These are phyloP conservation scores for Pseudomugil gertrudae DNA, from an alignment of 2,797 vertebrate genomes.

Conservation along the genomic window DNA sequence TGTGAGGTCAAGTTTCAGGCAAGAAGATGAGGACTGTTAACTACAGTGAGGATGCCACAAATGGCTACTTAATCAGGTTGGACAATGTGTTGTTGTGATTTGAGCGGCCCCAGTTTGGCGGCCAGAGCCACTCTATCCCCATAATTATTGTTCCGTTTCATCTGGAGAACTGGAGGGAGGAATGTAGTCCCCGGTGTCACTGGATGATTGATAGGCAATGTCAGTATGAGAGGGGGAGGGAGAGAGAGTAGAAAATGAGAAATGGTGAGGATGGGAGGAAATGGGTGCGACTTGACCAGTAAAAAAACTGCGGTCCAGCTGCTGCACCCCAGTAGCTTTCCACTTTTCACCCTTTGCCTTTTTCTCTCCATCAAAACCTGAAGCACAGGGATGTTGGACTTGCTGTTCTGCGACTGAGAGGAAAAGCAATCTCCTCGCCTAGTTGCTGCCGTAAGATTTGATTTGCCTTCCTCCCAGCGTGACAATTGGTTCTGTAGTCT, in stretches of 20 bases:
- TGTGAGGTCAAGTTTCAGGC: constrained; percentile 79
- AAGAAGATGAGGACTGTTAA: constrained; percentile 70
- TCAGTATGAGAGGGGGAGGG: constrained; percentile 49
- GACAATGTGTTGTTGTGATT: constrained; percentile 84
- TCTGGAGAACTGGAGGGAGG: constrained; percentile 68
- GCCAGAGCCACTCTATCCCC: constrained; percentile 76
- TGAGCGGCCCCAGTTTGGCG: constrained; percentile 77
- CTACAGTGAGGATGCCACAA: constrained; percentile 75
- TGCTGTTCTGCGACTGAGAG: constrained; percentile 70
- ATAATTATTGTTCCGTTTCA: constrained; percentile 82
- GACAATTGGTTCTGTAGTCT: constrained; percentile 81
- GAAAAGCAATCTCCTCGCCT: constrained; percentile 84
- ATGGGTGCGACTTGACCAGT: constrained; percentile 70
- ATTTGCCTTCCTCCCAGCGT: constrained; percentile 83
- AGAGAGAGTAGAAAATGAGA: constrained; percentile 35
- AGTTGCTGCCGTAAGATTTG: constrained; percentile 82
- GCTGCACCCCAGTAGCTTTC: constrained; percentile 51
- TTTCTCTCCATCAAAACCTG: constrained; percentile 61
- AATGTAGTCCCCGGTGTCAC: constrained; percentile 59
- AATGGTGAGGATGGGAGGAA: constrained; percentile 53
- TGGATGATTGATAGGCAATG: constrained; percentile 63
- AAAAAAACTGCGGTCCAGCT: constrained; percentile 52
- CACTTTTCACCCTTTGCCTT: constrained; percentile 62
- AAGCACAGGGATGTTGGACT: constrained; percentile 54
- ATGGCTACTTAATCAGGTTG: constrained; percentile 85